Conservation (phyloP, 2,113 vertebrate genomes). For the Mesitornis unicolor region DNA sequence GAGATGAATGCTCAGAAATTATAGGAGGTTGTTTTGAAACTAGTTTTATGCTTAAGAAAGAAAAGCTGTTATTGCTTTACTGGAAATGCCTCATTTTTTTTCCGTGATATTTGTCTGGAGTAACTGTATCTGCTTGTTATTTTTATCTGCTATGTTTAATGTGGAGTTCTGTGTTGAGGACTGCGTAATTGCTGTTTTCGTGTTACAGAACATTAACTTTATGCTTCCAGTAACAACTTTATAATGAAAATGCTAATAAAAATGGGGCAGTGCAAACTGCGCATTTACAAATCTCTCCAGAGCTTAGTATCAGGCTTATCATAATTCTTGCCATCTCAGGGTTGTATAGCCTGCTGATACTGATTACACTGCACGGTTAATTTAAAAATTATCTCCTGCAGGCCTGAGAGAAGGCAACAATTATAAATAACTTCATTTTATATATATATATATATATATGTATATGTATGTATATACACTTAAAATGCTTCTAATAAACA, state of each 20-base stretch:
- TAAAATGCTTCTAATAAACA: conserved; percentile 15
- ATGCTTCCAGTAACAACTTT: conserved; percentile 40
- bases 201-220: conserved; percentile 55
- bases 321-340: conserved; percentile 37
- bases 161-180: neutral
- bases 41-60: neutral
- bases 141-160: conserved; percentile 29
- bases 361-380: conserved; percentile 16
- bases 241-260: conserved; percentile 58
- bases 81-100: neutral
- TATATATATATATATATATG: too few species aligned
- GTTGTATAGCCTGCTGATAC: neutral
- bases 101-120: neutral
- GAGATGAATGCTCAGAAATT: neutral
- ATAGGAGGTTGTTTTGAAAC: neutral
- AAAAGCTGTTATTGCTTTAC: neutral
- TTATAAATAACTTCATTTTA: conserved; percentile 32
- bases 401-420: neutral
- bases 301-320: conserved; percentile 14
- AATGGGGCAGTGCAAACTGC: neutral
- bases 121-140: conserved; percentile 5
- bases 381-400: conserved; percentile 41
- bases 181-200: conserved; percentile 19
- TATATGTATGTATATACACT: neutral
- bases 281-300: conserved; percentile 23